A percentile compares a stretch with the other conserved stretches of the same genome.
Evolutionary conservation across 2,797 vertebrate genomes (phyloP).

Genomic region (Paramormyrops hopkinsi): DNA sequence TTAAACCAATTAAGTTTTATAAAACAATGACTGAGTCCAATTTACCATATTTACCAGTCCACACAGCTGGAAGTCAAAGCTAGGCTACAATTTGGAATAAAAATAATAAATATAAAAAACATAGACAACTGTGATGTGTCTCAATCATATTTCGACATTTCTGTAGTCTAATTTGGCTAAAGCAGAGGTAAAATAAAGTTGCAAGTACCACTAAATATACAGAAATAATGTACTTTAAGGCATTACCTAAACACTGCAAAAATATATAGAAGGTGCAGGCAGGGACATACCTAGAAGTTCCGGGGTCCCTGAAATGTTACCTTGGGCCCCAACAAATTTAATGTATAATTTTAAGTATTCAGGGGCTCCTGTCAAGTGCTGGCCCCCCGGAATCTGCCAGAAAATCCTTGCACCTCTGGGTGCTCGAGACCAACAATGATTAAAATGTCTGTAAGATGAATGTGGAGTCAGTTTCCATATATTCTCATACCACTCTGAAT

Average conservation of each 20-base stretch:
- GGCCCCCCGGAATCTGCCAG: neutral
- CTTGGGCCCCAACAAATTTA: neutral
- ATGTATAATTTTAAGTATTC: neutral
- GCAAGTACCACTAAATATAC: slow-evolving; percentile 21
- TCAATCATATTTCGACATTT: slow-evolving; percentile 30
- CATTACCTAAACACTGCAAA: slow-evolving; percentile 12
- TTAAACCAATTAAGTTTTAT: neutral
- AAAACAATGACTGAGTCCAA: slow-evolving; percentile 12
- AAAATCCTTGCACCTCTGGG: neutral
- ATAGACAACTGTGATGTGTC: slow-evolving; percentile 17
- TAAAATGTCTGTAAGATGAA: slow-evolving; percentile 4
- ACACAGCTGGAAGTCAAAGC: slow-evolving; percentile 12
- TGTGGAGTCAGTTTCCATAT: neutral
- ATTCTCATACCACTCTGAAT: neutral
- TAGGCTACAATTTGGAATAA: slow-evolving; percentile 21
- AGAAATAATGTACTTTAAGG: slow-evolving; percentile 32
- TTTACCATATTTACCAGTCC: slow-evolving; percentile 9
- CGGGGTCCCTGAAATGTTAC: neutral
- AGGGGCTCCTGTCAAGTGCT: neutral
- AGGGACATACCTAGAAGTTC: neutral
- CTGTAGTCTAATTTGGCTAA: slow-evolving; percentile 47
- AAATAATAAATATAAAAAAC: slow-evolving; percentile 38
- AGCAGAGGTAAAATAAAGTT: slow-evolving; percentile 34
- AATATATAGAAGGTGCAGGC: neutral
- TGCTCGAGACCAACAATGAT: neutral